Evolutionary conservation across 1,140 invertebrate genomes (phyloP).

Genomic region (Drosophila guanche): DNA sequence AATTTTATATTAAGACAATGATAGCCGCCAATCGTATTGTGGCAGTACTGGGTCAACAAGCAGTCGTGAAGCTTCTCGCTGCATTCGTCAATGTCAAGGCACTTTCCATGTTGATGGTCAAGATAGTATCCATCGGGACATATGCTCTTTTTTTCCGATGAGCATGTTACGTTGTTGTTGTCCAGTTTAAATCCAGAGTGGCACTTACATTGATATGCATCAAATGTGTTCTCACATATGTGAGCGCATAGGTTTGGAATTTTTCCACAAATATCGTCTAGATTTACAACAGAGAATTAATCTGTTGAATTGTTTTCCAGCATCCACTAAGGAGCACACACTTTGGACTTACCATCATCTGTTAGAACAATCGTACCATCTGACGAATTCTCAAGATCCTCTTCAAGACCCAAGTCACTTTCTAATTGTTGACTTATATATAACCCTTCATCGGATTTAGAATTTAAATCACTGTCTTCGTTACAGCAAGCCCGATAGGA

Average conservation of each 20-base stretch:
- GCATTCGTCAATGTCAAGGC: conserved; percentile 89
- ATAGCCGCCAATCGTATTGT: conserved; percentile 69
- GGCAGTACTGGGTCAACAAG: conserved; percentile 65
- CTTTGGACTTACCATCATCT: conserved; percentile 51
- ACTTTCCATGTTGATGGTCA: conserved; percentile 46
- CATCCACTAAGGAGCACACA: neutral
- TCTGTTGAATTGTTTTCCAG: neutral
- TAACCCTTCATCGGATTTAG: conserved; percentile 3
- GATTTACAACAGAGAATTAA: neutral
- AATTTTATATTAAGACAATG: conserved; percentile 60
- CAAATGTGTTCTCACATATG: conserved; percentile 87
- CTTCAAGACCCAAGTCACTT: conserved; percentile 1
- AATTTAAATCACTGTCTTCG: conserved; percentile 20
- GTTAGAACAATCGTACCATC: conserved; percentile 68
- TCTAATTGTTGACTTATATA: conserved; percentile 4
- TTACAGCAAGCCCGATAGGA: conserved; percentile 71
- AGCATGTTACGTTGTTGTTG: conserved; percentile 87
- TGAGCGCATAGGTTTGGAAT: conserved; percentile 88
- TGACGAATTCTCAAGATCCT: conserved; percentile 13
- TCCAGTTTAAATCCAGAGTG: conserved; percentile 87
- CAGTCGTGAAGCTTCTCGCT: conserved; percentile 86
- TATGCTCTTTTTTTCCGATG: conserved; percentile 26
- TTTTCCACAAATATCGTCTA: conserved; percentile 87
- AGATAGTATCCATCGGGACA: conserved; percentile 55
- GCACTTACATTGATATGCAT: conserved; percentile 89